These are phyloP conservation scores for Rhopalosiphum padi DNA, from an alignment of 1,140 invertebrate species.

Conservation along the genomic window DNA sequence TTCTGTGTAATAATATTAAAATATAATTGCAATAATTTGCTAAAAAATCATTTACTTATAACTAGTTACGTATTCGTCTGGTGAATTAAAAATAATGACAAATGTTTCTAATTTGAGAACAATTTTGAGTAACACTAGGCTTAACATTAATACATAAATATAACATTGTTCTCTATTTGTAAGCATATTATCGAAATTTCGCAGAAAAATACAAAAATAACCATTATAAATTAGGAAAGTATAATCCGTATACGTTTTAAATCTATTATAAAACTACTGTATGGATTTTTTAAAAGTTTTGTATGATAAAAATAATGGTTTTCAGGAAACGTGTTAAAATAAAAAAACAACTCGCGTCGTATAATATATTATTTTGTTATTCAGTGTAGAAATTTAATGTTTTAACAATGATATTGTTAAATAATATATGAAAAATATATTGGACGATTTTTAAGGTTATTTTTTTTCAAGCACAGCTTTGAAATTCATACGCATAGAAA, in stretches of 20 bases:
- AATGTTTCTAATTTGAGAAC: background rate
- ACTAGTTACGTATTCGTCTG: background rate
- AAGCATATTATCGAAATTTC: background rate
- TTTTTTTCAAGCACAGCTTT: background rate
- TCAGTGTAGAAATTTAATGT: background rate
- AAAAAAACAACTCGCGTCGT: background rate
- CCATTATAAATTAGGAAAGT: background rate
- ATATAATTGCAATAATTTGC: background rate
- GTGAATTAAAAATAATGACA: background rate
- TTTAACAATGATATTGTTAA: constrained; percentile 1
- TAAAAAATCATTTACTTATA: background rate
- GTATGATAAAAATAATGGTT: background rate
- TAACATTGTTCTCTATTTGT: background rate
- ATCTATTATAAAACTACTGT: background rate
- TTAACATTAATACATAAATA: background rate
- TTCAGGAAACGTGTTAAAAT: background rate
- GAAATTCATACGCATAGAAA: background rate
- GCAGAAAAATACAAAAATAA: background rate
- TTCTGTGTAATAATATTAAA: no score
- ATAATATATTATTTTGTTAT: background rate
- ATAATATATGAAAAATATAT: background rate
- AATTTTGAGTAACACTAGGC: background rate
- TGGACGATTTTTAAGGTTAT: background rate
- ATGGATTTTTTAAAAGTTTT: background rate
- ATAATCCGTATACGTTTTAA: background rate